A percentile compares a stretch with the other conserved stretches of the same genome.
phyloP scores from a whole-genome alignment of 2,888 invertebrate genomes.

The Helleia helle region DNA sequence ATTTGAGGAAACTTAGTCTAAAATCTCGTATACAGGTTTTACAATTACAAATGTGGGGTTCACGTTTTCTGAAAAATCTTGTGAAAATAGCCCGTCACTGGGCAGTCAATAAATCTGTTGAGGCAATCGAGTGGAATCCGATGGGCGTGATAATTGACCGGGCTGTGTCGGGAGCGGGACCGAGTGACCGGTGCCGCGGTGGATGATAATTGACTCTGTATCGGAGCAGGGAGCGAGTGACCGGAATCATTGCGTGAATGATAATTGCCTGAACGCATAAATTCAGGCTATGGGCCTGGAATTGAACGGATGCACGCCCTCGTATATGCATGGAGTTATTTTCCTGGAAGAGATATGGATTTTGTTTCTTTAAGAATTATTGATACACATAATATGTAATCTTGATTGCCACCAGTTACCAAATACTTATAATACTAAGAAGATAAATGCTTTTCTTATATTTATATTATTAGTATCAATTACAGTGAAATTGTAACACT shows the following conservation, averaged over 20 bases:
- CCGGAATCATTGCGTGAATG: constrained; percentile 61
- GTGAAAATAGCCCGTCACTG: constrained; percentile 12
- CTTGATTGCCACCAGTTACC: too few relatives aligned
- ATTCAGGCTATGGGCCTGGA: constrained; percentile 50
- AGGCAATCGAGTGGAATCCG: constrained; percentile 55
- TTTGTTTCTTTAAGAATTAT: too few relatives aligned
- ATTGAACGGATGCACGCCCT: constrained; percentile 42
- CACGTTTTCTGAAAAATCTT: too few relatives aligned
- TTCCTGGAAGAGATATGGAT: constrained; percentile 16
- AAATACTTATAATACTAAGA: too few relatives aligned
- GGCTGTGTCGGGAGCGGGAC: constrained; percentile 32
- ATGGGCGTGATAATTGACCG: constrained; percentile 65
- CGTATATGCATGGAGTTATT: constrained; percentile 18
- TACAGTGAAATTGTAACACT: too few relatives aligned
- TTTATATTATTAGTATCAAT: too few relatives aligned
- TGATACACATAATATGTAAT: too few relatives aligned
- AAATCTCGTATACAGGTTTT: too few relatives aligned
- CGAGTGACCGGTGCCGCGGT: constrained; percentile 55
- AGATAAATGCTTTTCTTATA: too few relatives aligned
- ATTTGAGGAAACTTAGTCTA: too few relatives aligned
- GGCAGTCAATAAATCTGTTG: constrained; percentile 50
- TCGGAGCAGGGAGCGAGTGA: constrained; percentile 38
- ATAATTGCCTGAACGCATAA: constrained; percentile 56
- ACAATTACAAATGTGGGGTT: too few relatives aligned
- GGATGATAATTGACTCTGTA: constrained; percentile 52